Percentiles rank a stretch among this genome's conserved stretches.
These are phyloP conservation scores for Saimiri boliviensis DNA, from an alignment of 2,113 vertebrate genomes.

Conservation along the genomic window DNA sequence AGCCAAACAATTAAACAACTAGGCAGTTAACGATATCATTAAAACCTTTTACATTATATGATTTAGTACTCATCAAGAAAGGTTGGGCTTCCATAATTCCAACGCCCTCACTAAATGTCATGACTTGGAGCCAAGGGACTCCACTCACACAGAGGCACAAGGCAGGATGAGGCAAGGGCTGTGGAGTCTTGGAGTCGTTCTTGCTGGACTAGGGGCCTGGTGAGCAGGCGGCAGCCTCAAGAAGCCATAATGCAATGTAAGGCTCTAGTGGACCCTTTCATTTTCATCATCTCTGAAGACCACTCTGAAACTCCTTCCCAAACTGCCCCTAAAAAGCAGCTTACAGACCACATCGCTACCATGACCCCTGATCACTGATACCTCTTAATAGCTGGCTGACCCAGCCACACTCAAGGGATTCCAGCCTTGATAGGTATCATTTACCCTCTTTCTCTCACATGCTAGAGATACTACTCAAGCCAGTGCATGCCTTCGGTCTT, in stretches of 20 bases:
- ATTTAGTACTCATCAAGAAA: constrained; percentile 69
- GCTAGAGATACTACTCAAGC: no score
- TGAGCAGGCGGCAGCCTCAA: no score
- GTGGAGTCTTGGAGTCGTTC: no score
- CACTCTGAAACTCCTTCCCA: neutral
- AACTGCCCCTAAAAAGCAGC: no score
- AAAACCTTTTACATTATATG: constrained; percentile 74
- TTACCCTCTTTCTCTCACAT: no score
- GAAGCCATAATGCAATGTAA: neutral
- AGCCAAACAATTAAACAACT: constrained; percentile 74
- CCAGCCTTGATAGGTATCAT: no score
- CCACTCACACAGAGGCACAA: neutral
- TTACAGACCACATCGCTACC: neutral
- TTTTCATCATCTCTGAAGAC: neutral
- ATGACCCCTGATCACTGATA: neutral
- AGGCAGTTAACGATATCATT: constrained; percentile 58
- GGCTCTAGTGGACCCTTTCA: neutral
- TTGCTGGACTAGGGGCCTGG: neutral
- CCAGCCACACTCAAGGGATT: no score
- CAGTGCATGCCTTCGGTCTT: no score
- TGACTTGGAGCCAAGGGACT: neutral
- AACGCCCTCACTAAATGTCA: neutral
- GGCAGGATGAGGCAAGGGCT: neutral
- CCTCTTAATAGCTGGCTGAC: no score
- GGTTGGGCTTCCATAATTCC: constrained; percentile 60